phyloP scores from a whole-genome alignment of 2,113 vertebrate species.

The Dicentrarchus labrax region DNA sequence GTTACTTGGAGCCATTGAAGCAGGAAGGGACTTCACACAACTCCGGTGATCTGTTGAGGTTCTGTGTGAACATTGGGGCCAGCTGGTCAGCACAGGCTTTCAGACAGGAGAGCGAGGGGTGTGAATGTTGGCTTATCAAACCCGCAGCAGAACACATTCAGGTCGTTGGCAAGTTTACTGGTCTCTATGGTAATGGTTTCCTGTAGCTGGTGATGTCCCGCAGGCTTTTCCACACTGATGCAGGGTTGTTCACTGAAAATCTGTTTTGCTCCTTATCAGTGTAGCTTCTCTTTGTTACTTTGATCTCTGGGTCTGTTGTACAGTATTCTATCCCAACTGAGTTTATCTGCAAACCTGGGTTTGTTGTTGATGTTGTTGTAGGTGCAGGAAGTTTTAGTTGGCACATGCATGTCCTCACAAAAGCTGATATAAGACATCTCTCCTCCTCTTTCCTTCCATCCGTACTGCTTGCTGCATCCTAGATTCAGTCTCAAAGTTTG shows the following conservation, averaged over 20 bases:
- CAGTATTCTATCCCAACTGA: background rate
- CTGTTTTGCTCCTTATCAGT: background rate
- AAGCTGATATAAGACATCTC: background rate
- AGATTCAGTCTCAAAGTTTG: slow-evolving; percentile 68
- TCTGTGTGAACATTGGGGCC: background rate
- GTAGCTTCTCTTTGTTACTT: background rate
- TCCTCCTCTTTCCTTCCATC: background rate
- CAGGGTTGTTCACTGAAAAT: background rate
- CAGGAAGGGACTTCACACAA: background rate
- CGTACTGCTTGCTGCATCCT: slow-evolving; percentile 23
- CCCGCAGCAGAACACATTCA: background rate
- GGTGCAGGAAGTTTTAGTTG: background rate
- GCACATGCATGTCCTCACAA: background rate
- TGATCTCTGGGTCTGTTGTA: too few species aligned
- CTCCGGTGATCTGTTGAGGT: background rate
- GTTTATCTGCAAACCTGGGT: background rate
- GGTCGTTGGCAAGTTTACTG: background rate
- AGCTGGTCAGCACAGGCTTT: background rate
- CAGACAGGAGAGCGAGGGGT: background rate
- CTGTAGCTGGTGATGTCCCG: background rate
- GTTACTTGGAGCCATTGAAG: background rate
- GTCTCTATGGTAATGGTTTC: background rate
- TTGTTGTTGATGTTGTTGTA: background rate
- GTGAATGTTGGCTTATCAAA: background rate
- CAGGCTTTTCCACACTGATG: background rate